Conservation (phyloP, 2,113 vertebrate genomes). For the human (Homo sapiens) region GRCh38 chr7:136138001-136138500, state of each 20-base stretch:
- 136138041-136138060: not conserved
- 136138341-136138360: not conserved
- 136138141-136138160: not conserved
- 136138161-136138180: not conserved
- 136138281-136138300: not conserved
- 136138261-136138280: not conserved
- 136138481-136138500: not conserved
- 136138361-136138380: not conserved
- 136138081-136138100: not conserved
- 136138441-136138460: not conserved
- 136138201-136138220: not conserved
- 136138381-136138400: not conserved
- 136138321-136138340: not conserved
- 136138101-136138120: not conserved
- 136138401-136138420: not conserved
- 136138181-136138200: not conserved
- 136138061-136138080: not conserved
- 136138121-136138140: too few relatives aligned
- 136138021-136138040: not conserved
- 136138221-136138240: not conserved
- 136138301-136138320: too few relatives aligned
- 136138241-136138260: not conserved
- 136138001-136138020: conserved; percentile 4
- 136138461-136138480: not conserved
- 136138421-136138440: not conserved